These are phyloP conservation scores for Caenorhabditis sp. DNA, from an alignment of 2,888 invertebrate genomes.

Conservation along the genomic window DNA sequence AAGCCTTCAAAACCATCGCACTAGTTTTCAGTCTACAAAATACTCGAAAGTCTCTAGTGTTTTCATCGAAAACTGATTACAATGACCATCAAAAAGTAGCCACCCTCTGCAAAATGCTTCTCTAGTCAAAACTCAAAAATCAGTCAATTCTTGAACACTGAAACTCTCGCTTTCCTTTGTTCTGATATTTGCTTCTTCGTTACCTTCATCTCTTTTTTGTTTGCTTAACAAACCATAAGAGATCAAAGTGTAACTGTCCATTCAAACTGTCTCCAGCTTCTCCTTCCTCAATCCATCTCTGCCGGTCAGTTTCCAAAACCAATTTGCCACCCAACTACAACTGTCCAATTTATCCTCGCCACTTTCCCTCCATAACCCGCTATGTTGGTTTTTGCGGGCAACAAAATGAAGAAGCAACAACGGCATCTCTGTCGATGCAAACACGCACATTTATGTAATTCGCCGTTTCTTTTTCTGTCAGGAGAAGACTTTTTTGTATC, in stretches of 20 bases:
- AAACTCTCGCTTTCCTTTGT: constrained; percentile 27
- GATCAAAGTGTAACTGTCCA: constrained; percentile 45
- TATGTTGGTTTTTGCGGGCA: constrained; percentile 49
- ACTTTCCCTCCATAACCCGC: constrained; percentile 7
- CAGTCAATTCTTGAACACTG: constrained; percentile 40
- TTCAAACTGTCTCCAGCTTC: constrained; percentile 13
- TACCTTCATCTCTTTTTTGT: constrained; percentile 24
- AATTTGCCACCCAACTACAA: constrained; percentile 46
- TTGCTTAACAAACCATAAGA: constrained; percentile 36
- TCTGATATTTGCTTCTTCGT: constrained; percentile 13
- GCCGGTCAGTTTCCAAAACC: constrained; percentile 46
- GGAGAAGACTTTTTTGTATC: constrained; percentile 23
- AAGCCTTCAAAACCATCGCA: not conserved
- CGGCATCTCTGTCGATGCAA: constrained; percentile 26
- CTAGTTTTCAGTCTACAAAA: constrained; percentile 6
- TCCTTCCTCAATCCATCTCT: constrained; percentile 11
- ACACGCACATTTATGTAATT: constrained; percentile 42
- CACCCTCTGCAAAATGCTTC: not conserved
- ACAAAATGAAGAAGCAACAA: constrained; percentile 18
- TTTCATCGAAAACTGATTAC: constrained; percentile 17
- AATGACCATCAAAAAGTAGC: not conserved
- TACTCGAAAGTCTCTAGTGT: constrained; percentile 8
- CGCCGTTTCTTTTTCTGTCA: constrained; percentile 20
- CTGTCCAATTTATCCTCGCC: constrained; percentile 26
- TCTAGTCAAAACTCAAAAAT: constrained; percentile 13